These are phyloP conservation scores for Steinernema scapterisci DNA, from an alignment of 2,888 invertebrate genomes.

Conservation along the genomic window DNA sequence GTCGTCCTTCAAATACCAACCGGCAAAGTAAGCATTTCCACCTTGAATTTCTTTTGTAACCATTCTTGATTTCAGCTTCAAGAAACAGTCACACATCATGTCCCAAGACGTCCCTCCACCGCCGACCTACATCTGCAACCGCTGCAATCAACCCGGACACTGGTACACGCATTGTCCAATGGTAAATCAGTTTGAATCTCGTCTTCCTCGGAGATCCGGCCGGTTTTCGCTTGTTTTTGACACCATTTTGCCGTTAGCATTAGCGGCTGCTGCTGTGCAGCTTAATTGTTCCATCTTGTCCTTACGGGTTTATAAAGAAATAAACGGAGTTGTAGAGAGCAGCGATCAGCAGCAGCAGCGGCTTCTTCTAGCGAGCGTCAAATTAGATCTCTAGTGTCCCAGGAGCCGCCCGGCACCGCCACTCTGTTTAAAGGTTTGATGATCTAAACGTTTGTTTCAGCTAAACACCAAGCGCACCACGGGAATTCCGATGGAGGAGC, in stretches of 20 bases:
- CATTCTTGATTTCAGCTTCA: constrained; percentile 41
- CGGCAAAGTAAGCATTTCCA: constrained; percentile 81
- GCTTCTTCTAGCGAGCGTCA: neutral
- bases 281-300: neutral
- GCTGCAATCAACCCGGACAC: constrained; percentile 92
- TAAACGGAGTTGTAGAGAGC: constrained; percentile 5
- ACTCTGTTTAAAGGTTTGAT: too few species aligned
- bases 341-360: neutral
- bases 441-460: constrained; percentile 49
- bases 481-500: constrained; percentile 81
- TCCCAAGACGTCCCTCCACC: constrained; percentile 77
- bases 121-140: constrained; percentile 87
- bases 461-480: constrained; percentile 76
- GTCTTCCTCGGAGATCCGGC: neutral
- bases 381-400: neutral
- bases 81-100: constrained; percentile 28
- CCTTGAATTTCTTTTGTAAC: neutral
- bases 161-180: constrained; percentile 94
- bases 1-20: constrained; percentile 94
- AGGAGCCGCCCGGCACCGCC: too few species aligned
- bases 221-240: neutral
- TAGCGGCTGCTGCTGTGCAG: neutral
- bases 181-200: constrained; percentile 47
- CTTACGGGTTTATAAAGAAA: neutral
- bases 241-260: neutral